A percentile compares a stretch with the other conserved stretches of the same genome.
These are phyloP conservation scores for Disparrhopalites patrizii DNA, from an alignment of 2,888 invertebrate genomes.

Conservation along the genomic window DNA sequence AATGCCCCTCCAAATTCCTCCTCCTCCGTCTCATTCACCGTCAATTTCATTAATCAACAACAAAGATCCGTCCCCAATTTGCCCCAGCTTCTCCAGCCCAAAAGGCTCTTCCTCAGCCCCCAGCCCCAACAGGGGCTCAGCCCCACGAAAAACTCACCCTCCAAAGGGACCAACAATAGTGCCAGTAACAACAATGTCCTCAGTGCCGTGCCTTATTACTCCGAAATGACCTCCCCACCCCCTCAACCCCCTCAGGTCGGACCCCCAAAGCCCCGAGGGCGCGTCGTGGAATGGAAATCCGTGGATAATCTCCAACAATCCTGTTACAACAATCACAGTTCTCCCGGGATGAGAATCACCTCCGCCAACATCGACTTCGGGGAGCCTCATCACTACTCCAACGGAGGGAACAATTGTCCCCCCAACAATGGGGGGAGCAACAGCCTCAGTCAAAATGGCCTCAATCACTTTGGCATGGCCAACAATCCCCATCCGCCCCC, in stretches of 20 bases:
- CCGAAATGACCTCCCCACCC: no score
- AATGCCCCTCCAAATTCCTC: background rate
- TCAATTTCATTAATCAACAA: constrained; percentile 26
- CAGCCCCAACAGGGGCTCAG: constrained; percentile 39
- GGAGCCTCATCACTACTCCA: constrained; percentile 25
- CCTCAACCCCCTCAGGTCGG: background rate
- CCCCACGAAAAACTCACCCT: constrained; percentile 16
- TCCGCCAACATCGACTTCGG: constrained; percentile 43
- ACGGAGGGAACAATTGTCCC: background rate
- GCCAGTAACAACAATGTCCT: constrained; percentile 9
- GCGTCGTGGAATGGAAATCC: constrained; percentile 47
- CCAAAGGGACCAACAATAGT: background rate
- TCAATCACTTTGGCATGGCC: constrained; percentile 1
- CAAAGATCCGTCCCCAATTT: constrained; percentile 45
- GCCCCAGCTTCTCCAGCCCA: constrained; percentile 40
- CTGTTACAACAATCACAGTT: constrained; percentile 26
- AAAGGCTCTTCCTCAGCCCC: constrained; percentile 42
- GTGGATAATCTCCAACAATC: constrained; percentile 44
- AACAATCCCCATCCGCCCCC: background rate
- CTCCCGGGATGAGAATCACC: constrained; percentile 27
- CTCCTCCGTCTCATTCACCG: constrained; percentile 9
- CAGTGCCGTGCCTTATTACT: constrained; percentile 14
- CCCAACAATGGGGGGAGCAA: background rate
- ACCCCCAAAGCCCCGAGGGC: constrained; percentile 29
- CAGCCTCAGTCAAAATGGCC: constrained; percentile 12